Evolutionary conservation across 2,888 invertebrate genomes (phyloP).

Genomic region (Dinocampus coccinellae): DNA sequence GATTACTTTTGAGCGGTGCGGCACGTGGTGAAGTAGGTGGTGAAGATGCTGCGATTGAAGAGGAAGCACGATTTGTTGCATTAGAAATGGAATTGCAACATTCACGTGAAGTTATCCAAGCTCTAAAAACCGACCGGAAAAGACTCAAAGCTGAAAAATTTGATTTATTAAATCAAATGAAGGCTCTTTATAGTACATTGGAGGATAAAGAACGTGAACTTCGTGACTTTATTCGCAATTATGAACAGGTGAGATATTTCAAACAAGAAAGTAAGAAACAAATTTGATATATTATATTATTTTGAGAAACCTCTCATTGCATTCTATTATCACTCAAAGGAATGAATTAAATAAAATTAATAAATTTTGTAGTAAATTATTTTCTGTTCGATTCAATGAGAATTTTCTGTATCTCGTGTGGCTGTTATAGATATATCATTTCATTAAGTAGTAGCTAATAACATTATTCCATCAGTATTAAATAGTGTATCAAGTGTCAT

Average conservation of each 20-base stretch:
- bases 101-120: slow-evolving; percentile 85
- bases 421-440: too few relatives aligned
- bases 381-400: background rate
- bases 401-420: slow-evolving; percentile 16
- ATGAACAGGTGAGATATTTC: slow-evolving; percentile 81
- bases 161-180: slow-evolving; percentile 93
- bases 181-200: slow-evolving; percentile 91
- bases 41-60: slow-evolving; percentile 71
- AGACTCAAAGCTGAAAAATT: slow-evolving; percentile 93
- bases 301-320: too few relatives aligned
- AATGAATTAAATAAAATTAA: background rate
- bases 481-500: too few relatives aligned
- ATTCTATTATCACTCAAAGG: background rate
- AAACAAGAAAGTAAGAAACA: background rate
- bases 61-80: slow-evolving; percentile 73
- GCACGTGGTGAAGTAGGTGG: slow-evolving; percentile 74
- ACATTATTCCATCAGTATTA: too few relatives aligned
- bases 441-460: too few relatives aligned
- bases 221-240: slow-evolving; percentile 93
- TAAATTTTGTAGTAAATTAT: background rate
- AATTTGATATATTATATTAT: background rate
- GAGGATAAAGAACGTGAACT: slow-evolving; percentile 96
- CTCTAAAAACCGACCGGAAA: slow-evolving; percentile 90
- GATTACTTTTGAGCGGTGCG: slow-evolving; percentile 77
- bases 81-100: slow-evolving; percentile 81